Percentiles rank a stretch among this genome's conserved stretches.
phyloP scores from a whole-genome alignment of 2,888 invertebrate species.

The Torymus auratus region DNA sequence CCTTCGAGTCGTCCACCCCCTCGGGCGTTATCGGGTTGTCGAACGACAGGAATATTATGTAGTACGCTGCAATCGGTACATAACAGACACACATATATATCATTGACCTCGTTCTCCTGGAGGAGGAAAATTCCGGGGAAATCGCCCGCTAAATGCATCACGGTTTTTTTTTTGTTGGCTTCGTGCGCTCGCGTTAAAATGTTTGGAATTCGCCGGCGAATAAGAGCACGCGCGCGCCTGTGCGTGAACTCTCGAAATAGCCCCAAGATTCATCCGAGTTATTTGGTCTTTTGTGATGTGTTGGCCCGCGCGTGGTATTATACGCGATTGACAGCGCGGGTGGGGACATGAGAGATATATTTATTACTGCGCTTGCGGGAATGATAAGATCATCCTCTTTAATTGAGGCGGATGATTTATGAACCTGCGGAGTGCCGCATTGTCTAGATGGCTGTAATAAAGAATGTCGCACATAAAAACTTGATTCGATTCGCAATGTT shows the following conservation, averaged over 20 bases:
- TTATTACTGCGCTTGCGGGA: no score
- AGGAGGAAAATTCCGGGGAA: no score
- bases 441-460: not conserved
- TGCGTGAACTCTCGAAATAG: constrained; percentile 9
- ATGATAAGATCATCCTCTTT: not conserved
- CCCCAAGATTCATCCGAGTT: constrained; percentile 6
- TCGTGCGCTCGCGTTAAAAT: not conserved
- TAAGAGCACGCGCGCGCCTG: not conserved
- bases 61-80: constrained; percentile 84
- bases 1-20: constrained; percentile 87
- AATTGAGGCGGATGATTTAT: not conserved
- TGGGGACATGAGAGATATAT: no score
- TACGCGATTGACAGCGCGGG: no score
- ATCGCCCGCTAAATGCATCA: no score
- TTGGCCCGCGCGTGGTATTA: no score
- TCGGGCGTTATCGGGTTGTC: constrained; percentile 90
- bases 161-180: constrained; percentile 16
- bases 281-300: no score
- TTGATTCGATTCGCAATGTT: no score
- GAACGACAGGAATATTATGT: constrained; percentile 92
- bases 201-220: constrained; percentile 8
- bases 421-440: no score
- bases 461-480: not conserved
- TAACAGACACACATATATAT: no score
- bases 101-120: no score